phyloP scores from a whole-genome alignment of 2,113 vertebrate genomes.

The Paramormyrops kingsleyae region DNA sequence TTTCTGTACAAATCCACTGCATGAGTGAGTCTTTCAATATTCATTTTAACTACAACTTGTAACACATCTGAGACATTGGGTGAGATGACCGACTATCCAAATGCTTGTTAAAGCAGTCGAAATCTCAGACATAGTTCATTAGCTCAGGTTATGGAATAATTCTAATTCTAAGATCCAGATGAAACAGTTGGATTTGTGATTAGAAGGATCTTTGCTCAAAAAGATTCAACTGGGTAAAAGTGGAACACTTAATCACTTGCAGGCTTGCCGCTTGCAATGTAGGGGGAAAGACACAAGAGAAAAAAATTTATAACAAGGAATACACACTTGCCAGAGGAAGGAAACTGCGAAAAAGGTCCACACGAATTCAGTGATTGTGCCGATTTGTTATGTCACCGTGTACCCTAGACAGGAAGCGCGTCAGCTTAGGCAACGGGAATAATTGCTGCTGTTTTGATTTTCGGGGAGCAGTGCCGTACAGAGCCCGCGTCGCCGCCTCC shows the following conservation, averaged over 20 bases:
- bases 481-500: background rate
- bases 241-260: background rate
- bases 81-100: background rate
- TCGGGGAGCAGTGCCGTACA: background rate
- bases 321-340: background rate
- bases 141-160: background rate
- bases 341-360: background rate
- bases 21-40: background rate
- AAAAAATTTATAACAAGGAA: background rate
- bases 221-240: background rate
- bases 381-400: background rate
- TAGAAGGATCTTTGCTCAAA: background rate
- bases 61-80: background rate
- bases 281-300: background rate
- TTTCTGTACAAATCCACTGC: background rate
- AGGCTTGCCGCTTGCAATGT: background rate
- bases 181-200: background rate
- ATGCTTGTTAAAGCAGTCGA: background rate
- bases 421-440: background rate
- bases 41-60: background rate
- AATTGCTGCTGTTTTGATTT: background rate
- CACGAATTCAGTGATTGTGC: background rate
- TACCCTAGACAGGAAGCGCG: background rate
- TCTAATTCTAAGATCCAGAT: background rate
- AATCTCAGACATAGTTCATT: background rate